A percentile compares a stretch with the other conserved stretches of the same genome.
phyloP scores from a whole-genome alignment of 2,797 vertebrate genomes.

The Falco concolor region DNA sequence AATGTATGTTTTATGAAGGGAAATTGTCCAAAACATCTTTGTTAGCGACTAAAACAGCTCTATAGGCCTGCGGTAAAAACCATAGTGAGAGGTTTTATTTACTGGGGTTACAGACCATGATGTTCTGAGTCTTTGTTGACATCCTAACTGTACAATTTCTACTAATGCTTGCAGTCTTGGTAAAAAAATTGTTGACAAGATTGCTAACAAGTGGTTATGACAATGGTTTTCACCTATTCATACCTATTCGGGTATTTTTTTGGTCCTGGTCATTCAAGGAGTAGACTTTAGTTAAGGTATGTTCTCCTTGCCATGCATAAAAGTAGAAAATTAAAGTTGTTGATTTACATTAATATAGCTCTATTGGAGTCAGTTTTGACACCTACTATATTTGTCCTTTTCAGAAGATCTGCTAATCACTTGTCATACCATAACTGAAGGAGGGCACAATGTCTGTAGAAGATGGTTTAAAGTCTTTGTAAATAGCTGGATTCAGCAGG shows the following conservation, averaged over 20 bases:
- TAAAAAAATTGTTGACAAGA: neutral
- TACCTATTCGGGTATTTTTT: neutral
- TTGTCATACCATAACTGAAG: neutral
- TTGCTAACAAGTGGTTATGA: neutral
- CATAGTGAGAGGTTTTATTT: neutral
- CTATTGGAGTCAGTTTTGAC: neutral
- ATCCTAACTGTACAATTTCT: accelerated
- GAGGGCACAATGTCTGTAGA: neutral
- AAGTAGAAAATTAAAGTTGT: neutral
- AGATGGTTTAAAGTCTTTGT: neutral
- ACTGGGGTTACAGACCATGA: neutral
- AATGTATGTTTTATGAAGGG: neutral
- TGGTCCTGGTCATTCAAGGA: neutral
- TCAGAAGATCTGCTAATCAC: neutral
- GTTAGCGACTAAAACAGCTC: neutral
- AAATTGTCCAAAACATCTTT: neutral
- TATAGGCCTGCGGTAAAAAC: neutral
- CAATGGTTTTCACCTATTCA: neutral
- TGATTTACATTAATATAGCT: neutral
- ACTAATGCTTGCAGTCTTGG: neutral
- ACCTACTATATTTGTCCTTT: neutral
- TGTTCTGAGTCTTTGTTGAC: neutral
- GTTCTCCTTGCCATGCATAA: neutral
- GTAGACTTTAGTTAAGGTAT: neutral
- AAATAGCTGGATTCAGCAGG: neutral